These are phyloP conservation scores for Halyomorpha halys DNA, from an alignment of 1,140 invertebrate species.

Conservation along the genomic window DNA sequence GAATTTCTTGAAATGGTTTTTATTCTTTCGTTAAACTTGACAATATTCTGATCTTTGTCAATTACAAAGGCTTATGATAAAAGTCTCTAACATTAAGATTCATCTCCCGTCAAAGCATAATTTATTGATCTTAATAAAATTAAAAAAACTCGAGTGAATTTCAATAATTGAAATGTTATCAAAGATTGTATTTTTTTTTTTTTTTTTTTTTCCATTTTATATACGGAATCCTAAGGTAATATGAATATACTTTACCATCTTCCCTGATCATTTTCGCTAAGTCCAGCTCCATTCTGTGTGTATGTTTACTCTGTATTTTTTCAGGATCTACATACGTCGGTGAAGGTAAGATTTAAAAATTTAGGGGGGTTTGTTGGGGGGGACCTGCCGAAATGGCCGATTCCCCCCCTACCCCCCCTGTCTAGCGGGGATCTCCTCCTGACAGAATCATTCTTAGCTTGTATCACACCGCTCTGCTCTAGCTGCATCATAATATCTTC, in stretches of 20 bases:
- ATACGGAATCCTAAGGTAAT: too few species aligned
- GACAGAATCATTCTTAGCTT: slow-evolving; percentile 23
- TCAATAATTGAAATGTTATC: too few species aligned
- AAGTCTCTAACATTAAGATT: too few species aligned
- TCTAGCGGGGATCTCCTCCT: slow-evolving; percentile 15
- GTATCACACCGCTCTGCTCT: slow-evolving; percentile 27
- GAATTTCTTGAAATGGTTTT: too few species aligned
- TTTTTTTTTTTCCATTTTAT: too few species aligned
- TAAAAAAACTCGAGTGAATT: too few species aligned
- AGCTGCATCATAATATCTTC: background rate
- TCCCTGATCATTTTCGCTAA: slow-evolving; percentile 2
- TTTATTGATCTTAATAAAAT: too few species aligned
- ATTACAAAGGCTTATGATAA: too few species aligned
- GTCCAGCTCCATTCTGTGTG: background rate
- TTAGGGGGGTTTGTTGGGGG: background rate
- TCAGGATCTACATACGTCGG: background rate
- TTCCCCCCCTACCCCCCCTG: slow-evolving; percentile 11
- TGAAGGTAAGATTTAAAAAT: background rate
- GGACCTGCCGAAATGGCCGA: background rate
- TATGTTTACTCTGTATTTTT: background rate
- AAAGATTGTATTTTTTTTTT: too few species aligned
- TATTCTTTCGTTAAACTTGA: too few species aligned
- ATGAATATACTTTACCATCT: background rate
- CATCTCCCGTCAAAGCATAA: too few species aligned
- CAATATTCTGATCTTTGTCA: too few species aligned